phyloP scores from a whole-genome alignment of 2,888 invertebrate genomes.

The Ormyrus nitidulus region DNA sequence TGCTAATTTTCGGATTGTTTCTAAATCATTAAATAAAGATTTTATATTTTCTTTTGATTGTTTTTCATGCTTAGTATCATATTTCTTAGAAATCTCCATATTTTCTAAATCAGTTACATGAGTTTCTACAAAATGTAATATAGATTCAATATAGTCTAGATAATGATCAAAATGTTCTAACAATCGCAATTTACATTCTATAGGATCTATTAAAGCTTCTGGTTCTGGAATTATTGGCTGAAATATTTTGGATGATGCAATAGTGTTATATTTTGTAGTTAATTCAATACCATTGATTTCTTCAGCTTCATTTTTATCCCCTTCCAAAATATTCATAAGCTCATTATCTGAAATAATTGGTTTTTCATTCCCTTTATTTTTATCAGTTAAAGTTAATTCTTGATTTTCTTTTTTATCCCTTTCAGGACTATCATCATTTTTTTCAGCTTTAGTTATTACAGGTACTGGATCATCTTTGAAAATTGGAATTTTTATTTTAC shows the following conservation, averaged over 20 bases:
- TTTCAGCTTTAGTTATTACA: conserved; percentile 65
- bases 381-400: conserved; percentile 67
- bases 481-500: conserved; percentile 75
- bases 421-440: conserved; percentile 36
- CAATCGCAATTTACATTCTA: conserved; percentile 86
- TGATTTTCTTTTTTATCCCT: conserved; percentile 57
- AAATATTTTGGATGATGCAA: conserved; percentile 55
- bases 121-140: conserved; percentile 85
- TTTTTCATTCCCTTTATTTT: conserved; percentile 70
- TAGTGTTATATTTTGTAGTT: not conserved
- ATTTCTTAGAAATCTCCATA: conserved; percentile 59
- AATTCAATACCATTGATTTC: conserved; percentile 56
- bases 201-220: conserved; percentile 88
- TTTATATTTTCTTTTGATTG: conserved; percentile 85
- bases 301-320: conserved; percentile 68
- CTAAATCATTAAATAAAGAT: conserved; percentile 85
- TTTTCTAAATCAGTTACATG: conserved; percentile 78
- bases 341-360: conserved; percentile 72
- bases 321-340: conserved; percentile 73
- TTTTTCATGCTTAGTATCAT: conserved; percentile 74
- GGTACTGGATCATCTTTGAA: conserved; percentile 65
- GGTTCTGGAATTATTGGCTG: conserved; percentile 82
- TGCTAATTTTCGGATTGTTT: conserved; percentile 82
- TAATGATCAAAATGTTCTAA: conserved; percentile 87
- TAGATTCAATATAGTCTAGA: conserved; percentile 83